Evolutionary conservation across 2,113 vertebrate species (phyloP).

Genomic region (Protomyctophum bolini): DNA sequence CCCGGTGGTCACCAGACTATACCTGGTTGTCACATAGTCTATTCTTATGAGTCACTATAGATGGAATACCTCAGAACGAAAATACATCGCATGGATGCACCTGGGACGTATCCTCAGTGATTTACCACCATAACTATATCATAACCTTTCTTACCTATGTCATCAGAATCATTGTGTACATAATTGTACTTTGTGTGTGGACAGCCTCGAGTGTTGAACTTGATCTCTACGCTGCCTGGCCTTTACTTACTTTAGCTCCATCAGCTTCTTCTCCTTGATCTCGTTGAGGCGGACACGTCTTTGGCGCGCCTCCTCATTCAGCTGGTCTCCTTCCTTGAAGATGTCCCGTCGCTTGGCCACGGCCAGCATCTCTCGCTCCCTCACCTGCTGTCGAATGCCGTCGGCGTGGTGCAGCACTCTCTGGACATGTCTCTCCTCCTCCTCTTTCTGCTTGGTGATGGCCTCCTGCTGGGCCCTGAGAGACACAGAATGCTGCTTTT

Average conservation of each 20-base stretch:
- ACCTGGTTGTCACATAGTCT: too few relatives aligned
- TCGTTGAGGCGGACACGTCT: conserved; percentile 75
- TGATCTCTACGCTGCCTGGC: background rate
- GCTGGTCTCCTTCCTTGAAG: conserved; percentile 77
- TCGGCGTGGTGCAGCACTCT: conserved; percentile 57
- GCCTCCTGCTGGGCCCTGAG: conserved; percentile 79
- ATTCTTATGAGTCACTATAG: too few relatives aligned
- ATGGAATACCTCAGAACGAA: too few relatives aligned
- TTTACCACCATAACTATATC: too few relatives aligned
- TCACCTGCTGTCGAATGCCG: conserved; percentile 82
- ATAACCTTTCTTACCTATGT: too few relatives aligned
- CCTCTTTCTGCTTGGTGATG: conserved; percentile 68
- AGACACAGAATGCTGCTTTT: too few relatives aligned
- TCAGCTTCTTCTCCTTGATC: conserved; percentile 84
- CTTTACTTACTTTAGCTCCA: conserved; percentile 82
- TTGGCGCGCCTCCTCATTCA: conserved; percentile 75
- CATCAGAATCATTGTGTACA: too few relatives aligned
- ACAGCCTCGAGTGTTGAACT: too few relatives aligned
- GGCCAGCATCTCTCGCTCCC: conserved; percentile 76
- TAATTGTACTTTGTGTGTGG: too few relatives aligned
- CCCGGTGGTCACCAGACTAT: too few relatives aligned
- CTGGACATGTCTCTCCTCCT: conserved; percentile 72
- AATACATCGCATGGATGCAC: too few relatives aligned
- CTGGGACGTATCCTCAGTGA: too few relatives aligned
- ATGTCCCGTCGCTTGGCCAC: conserved; percentile 59